Evolutionary conservation across 2,113 vertebrate species (phyloP).

Genomic region (Sinosuthora webbiana): DNA sequence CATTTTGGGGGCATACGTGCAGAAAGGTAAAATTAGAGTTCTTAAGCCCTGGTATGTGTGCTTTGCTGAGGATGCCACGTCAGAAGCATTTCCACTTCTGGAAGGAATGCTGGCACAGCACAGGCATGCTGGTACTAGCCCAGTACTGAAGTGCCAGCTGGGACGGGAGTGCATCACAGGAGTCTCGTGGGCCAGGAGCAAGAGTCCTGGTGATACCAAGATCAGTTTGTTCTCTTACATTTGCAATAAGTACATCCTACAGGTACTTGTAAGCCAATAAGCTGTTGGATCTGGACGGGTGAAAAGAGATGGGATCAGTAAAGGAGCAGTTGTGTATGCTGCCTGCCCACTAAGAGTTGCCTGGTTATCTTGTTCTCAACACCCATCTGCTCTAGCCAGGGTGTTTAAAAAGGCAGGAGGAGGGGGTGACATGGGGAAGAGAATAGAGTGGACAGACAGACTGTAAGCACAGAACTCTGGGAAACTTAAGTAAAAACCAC

Average conservation of each 20-base stretch:
- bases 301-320: not conserved
- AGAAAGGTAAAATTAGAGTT: not conserved
- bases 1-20: not conserved
- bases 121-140: rapidly evolving
- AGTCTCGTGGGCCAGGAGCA: not conserved
- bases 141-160: not conserved
- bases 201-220: not conserved
- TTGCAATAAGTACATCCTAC: not conserved
- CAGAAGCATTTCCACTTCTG: not conserved
- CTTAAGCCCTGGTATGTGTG: rapidly evolving
- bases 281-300: not conserved
- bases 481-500: not conserved
- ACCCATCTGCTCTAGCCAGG: rapidly evolving
- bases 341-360: not conserved
- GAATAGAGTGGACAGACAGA: not conserved
- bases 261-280: not conserved
- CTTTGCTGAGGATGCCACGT: not conserved
- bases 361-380: not conserved
- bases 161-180: not conserved
- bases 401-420: not conserved
- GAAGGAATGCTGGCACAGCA: not conserved
- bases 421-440: not conserved
- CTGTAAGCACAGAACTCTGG: not conserved
- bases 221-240: not conserved
- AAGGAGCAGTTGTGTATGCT: not conserved